Evolutionary conservation across 1,140 invertebrate genomes (phyloP), one percentile per base, ranked within the genome.

Genomic region (Saccostrea echinata): DNA sequence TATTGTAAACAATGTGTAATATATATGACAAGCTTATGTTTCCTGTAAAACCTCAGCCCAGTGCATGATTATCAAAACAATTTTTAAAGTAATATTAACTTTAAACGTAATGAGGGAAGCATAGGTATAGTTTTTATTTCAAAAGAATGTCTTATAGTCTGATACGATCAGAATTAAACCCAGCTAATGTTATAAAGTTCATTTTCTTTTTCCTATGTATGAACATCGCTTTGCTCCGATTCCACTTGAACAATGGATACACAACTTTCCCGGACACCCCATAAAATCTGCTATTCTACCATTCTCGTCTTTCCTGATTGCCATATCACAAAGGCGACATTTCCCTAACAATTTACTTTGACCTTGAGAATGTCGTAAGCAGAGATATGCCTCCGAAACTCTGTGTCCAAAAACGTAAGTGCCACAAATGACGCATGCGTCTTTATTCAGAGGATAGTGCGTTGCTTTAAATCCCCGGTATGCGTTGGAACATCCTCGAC

Each of bases 161-260:
- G 24, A 64, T 64, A 6, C 2, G 57, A n/a, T 64, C 24, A 21
- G 21, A 64, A n/a, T n/a, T 4, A 21, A 64, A 64, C 4, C 13
- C 9, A 64, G 24, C 8, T 64, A 30, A 24, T 33, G 16, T 76
- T 30, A 35, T 33, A 76, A 33, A 30, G 12, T 16, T 76, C 27
- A 76, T 33, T 16, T 76, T 30, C 68, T 76, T 76, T 76, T 76
- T 16, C 68, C 68, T 76, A 76, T 27, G 27, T 76, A 76, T 16
- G 68, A 76, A 76, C 68, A 76, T 13, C 68, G 27, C 16, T 76
- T 76, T 2, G 68, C 24, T 30, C 30, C 68, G 11, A 30, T 33
- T 76, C 68, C 68, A 76, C 24, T 12, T 27, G 68, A 76, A 27
- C 68, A 76, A 76, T 16, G 27, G 8, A 12, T 76, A 33, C 68